Evolutionary conservation across 1,140 invertebrate genomes (phyloP), one percentile per base, ranked within the genome.

Genomic region (Adoxophyes honmai): DNA sequence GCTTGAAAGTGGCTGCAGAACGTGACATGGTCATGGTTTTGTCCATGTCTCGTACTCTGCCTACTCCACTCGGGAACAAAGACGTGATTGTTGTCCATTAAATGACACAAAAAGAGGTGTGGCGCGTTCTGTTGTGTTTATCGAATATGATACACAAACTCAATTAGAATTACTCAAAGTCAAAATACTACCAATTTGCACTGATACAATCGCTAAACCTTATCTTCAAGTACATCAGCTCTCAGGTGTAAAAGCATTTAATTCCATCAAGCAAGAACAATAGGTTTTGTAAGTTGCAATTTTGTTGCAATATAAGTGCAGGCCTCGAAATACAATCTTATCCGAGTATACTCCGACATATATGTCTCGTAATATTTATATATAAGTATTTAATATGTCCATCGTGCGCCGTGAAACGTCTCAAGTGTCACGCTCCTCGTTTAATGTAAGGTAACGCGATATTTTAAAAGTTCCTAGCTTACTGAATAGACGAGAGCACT

Each of bases 231-330:
- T 48, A 48, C n/a, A n/a, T n/a, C n/a, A n/a, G n/a, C n/a, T n/a
- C n/a, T n/a, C n/a, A n/a, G n/a, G n/a, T n/a, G n/a, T n/a, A n/a
- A n/a, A n/a, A 11, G 42, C 21, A 33, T 18, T 21, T 48, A 11
- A 48, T 48, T 21, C 10, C 42, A 48, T 48, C 42, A 48, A 48
- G 11, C 21, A 33, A 18, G 21, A 48, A 48, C 42, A 48, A 48
- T 48, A 18, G 42, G 11, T 48, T 48, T 18, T 11, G 9, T 21
- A 11, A 11, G n/a, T 8, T 48, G 42, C 42, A 44, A 44, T 18
- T 44, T 18, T 18, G 15, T 16, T 15, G 15, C 1, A 39, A 16
- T 13, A 39, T 8, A 15, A 39, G 2, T 8, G 13, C 15, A 37
- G 35, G 35, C 15, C 37, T 37, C 35, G 35, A n/a, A 38, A 13